A percentile compares a stretch with the other conserved stretches of the same genome.
phyloP scores from a whole-genome alignment of 37 sponge, comb jelly and placozoan genomes.

The Chondrosia reniformis region DNA sequence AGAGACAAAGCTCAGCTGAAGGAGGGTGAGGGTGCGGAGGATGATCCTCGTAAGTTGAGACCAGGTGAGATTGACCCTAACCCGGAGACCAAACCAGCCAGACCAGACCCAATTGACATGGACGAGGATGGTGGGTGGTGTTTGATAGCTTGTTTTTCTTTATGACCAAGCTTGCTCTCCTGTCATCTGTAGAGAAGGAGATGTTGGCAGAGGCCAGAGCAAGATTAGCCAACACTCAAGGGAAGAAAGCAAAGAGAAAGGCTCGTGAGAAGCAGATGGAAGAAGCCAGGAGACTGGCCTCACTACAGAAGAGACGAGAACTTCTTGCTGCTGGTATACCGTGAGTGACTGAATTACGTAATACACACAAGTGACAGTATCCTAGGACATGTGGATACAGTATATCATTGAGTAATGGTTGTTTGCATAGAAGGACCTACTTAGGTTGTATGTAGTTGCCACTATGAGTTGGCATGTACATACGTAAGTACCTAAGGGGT shows the following conservation, averaged over 20 bases:
- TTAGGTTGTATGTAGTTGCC: slow-evolving; percentile 12
- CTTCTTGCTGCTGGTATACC: slow-evolving; percentile 93
- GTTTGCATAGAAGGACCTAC: not conserved
- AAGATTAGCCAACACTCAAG: slow-evolving; percentile 97
- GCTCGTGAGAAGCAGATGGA: slow-evolving; percentile 99
- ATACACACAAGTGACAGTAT: not conserved
- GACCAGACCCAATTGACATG: slow-evolving; percentile 99
- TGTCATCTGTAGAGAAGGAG: slow-evolving; percentile 77
- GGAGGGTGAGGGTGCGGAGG: slow-evolving; percentile 81
- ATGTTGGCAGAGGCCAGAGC: slow-evolving; percentile 99
- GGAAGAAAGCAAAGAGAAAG: slow-evolving; percentile 99
- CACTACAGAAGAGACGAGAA: slow-evolving; percentile 94
- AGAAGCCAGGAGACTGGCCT: slow-evolving; percentile 94
- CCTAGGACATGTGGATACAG: no score
- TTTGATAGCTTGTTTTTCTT: not conserved
- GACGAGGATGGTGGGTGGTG: slow-evolving; percentile 86
- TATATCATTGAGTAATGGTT: not conserved
- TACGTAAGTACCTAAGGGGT: not conserved
- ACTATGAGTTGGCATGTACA: not conserved
- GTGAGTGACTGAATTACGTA: slow-evolving; percentile 24
- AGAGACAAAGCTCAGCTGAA: slow-evolving; percentile 92
- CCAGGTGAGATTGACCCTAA: slow-evolving; percentile 96
- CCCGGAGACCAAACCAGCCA: slow-evolving; percentile 95
- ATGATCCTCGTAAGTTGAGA: slow-evolving; percentile 85
- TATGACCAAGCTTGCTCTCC: not conserved